phyloP scores from a whole-genome alignment of 1,140 invertebrate genomes.

The Leucophenga varia region DNA sequence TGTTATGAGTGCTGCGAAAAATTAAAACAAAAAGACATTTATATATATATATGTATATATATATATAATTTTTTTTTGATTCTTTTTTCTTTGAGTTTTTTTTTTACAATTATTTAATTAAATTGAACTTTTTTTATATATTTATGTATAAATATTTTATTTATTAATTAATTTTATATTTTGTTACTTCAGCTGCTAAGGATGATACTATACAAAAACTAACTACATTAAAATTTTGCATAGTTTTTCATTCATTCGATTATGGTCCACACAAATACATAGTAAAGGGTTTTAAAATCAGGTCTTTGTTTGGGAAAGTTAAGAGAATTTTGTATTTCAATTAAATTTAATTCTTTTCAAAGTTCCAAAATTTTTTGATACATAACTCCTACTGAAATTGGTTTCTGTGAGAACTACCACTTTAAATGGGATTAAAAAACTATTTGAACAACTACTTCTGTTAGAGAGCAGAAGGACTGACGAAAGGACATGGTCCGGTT shows the following conservation, averaged over 20 bases:
- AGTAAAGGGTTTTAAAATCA: no score
- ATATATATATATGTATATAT: constrained; percentile 9
- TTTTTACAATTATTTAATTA: constrained; percentile 27
- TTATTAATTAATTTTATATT: constrained; percentile 22
- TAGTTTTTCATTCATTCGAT: constrained; percentile 44
- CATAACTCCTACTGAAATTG: no score
- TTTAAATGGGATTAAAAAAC: no score
- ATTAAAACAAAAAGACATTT: constrained; percentile 35
- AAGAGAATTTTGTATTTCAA: no score
- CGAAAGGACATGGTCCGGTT: no score
- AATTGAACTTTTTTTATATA: constrained; percentile 33
- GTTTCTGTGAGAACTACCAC: no score
- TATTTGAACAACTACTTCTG: no score
- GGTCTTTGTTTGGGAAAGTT: no score
- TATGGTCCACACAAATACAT: no score
- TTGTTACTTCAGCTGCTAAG: constrained; percentile 31
- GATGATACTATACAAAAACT: constrained; percentile 45
- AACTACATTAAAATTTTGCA: constrained; percentile 47
- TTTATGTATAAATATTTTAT: constrained; percentile 30
- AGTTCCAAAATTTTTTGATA: no score
- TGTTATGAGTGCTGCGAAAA: constrained; percentile 38
- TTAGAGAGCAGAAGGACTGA: no score
- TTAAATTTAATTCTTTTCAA: no score
- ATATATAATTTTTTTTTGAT: constrained; percentile 36
- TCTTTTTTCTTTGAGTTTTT: constrained; percentile 20